A percentile compares a stretch with the other conserved stretches of the same genome.
These are phyloP conservation scores for Alauda arvensis DNA, from an alignment of 2,797 vertebrate species.

Conservation along the genomic window DNA sequence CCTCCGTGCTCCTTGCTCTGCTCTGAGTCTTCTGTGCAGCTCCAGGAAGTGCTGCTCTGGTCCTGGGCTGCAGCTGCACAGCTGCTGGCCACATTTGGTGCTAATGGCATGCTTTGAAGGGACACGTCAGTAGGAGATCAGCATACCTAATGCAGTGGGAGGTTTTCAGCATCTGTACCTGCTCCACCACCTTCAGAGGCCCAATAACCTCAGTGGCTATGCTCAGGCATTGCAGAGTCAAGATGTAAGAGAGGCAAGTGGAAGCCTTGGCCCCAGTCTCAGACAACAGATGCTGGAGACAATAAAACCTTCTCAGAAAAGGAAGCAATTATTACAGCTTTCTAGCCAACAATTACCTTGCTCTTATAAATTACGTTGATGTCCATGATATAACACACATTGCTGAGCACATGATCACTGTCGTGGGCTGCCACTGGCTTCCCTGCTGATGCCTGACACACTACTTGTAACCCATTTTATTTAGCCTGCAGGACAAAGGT, in stretches of 20 bases:
- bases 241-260: slow-evolving; percentile 13
- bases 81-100: slow-evolving; percentile 56
- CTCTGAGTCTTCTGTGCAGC: not conserved
- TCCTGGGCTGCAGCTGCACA: slow-evolving; percentile 51
- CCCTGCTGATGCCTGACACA: not conserved
- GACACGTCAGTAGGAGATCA: slow-evolving; percentile 1
- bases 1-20: not conserved
- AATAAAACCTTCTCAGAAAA: slow-evolving; percentile 49
- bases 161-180: slow-evolving; percentile 38
- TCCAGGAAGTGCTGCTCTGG: not conserved
- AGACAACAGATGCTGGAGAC: slow-evolving; percentile 49
- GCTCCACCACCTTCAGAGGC: not conserved
- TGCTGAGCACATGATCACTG: slow-evolving; percentile 37
- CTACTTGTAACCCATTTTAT: slow-evolving; percentile 9
- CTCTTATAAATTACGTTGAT: slow-evolving; percentile 50
- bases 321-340: slow-evolving; percentile 45
- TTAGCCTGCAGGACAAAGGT: slow-evolving; percentile 32
- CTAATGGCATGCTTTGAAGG: slow-evolving; percentile 45
- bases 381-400: slow-evolving; percentile 31
- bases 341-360: slow-evolving; percentile 57
- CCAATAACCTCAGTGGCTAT: not conserved
- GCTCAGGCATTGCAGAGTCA: slow-evolving; percentile 3
- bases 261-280: slow-evolving; percentile 33
- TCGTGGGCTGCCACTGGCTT: not conserved
- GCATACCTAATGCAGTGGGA: slow-evolving; percentile 1